Percentiles rank a stretch among this genome's conserved stretches.
Evolutionary conservation across 2,113 vertebrate genomes (phyloP).

Genomic region (Nyctereutes procyonoides): DNA sequence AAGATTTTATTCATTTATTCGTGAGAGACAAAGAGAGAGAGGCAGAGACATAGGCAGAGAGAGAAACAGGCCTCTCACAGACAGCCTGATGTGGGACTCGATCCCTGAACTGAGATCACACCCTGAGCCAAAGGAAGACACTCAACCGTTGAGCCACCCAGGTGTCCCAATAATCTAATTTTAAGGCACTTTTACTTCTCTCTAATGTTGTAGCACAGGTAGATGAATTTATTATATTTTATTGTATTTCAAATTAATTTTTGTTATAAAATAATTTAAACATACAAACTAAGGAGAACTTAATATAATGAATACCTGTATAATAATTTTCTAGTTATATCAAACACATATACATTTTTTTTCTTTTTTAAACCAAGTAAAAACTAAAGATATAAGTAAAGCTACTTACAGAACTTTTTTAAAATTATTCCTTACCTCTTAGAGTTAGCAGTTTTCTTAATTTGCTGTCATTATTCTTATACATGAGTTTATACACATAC

Average conservation of each 20-base stretch:
- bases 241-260: neutral
- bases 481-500: neutral
- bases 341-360: neutral
- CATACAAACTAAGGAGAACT: neutral
- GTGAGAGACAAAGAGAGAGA: too few relatives aligned
- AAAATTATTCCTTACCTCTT: neutral
- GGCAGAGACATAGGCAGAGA: too few relatives aligned
- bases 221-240: neutral
- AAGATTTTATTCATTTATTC: too few relatives aligned
- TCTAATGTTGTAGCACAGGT: neutral
- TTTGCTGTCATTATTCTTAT: neutral
- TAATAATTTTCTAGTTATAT: neutral
- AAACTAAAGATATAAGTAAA: neutral
- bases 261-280: neutral
- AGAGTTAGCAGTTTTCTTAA: neutral
- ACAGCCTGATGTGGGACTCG: too few relatives aligned
- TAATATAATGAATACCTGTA: neutral
- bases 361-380: neutral
- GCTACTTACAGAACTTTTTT: rapidly evolving
- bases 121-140: too few relatives aligned
- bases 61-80: too few relatives aligned
- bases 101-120: too few relatives aligned
- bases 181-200: neutral
- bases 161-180: neutral
- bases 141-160: too few relatives aligned